These are phyloP conservation scores for Tenthredo livida DNA, from an alignment of 2,888 invertebrate genomes.

Conservation along the genomic window DNA sequence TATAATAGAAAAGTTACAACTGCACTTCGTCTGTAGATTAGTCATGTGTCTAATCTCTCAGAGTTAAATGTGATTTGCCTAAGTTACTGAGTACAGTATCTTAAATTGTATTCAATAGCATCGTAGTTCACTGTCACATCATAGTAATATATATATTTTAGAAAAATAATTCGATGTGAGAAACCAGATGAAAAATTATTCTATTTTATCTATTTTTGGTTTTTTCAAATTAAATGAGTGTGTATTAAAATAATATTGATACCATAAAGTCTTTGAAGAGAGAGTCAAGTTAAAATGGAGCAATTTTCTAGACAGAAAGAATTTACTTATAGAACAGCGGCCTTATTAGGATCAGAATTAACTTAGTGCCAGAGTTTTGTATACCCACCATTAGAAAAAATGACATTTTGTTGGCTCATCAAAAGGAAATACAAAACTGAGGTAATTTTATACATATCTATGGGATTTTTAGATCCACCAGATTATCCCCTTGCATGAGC, in stretches of 20 bases:
- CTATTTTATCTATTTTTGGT: neutral
- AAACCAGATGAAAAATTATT: neutral
- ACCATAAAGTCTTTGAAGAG: neutral
- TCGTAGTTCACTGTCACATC: neutral
- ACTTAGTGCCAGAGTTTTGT: neutral
- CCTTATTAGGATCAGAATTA: neutral
- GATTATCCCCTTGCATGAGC: neutral
- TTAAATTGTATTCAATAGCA: neutral
- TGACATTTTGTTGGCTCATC: neutral
- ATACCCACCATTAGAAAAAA: too few species aligned
- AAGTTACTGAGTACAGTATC: neutral
- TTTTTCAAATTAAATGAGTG: neutral
- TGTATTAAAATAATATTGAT: neutral
- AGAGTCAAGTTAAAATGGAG: neutral
- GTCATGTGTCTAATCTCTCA: neutral
- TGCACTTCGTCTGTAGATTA: neutral
- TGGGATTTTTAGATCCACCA: neutral
- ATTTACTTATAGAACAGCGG: neutral
- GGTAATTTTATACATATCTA: neutral
- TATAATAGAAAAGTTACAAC: neutral
- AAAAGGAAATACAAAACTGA: neutral
- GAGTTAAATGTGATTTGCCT: neutral
- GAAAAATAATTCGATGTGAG: neutral
- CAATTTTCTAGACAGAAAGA: neutral
- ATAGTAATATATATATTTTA: neutral